phyloP scores from a whole-genome alignment of 1,140 invertebrate species.

The Mesaphorura yosii region DNA sequence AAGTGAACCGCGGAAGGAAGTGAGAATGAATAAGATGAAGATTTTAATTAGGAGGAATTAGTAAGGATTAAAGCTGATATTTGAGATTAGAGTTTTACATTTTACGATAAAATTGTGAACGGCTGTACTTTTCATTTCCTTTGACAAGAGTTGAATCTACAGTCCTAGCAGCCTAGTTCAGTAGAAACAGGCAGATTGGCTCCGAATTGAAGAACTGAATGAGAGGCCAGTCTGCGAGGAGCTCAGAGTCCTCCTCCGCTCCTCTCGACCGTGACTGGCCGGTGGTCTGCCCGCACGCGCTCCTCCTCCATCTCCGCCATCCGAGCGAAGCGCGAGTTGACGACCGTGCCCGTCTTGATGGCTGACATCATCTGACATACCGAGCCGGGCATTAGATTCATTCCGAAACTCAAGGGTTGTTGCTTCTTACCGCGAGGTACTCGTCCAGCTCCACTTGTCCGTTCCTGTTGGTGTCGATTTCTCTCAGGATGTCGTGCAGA shows the following conservation, averaged over 20 bases:
- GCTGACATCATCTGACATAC: slow-evolving; percentile 82
- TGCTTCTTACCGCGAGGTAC: slow-evolving; percentile 80
- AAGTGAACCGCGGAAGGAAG: no score
- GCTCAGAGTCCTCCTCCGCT: slow-evolving; percentile 83
- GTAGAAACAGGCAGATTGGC: no score
- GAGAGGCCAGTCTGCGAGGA: no score
- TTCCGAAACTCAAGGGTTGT: slow-evolving; percentile 8
- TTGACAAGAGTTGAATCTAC: no score
- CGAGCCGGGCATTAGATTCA: slow-evolving; percentile 30
- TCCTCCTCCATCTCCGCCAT: slow-evolving; percentile 83
- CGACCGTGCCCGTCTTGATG: slow-evolving; percentile 84
- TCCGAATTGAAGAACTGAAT: no score
- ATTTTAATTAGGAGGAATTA: no score
- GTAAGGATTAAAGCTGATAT: no score
- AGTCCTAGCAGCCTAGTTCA: no score
- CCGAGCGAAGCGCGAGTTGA: slow-evolving; percentile 76
- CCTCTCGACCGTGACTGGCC: slow-evolving; percentile 66
- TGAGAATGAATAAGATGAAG: no score
- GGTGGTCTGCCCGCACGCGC: slow-evolving; percentile 56
- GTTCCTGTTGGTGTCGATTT: slow-evolving; percentile 99
- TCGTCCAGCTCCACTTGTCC: slow-evolving; percentile 97
- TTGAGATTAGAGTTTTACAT: no score
- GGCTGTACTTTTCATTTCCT: no score
- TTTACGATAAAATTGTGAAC: no score
- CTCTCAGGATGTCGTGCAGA: slow-evolving; percentile 90